Base-by-base conservation (phyloP, 2,113 vertebrate species). In the Ranitomeya variabilis region DNA sequence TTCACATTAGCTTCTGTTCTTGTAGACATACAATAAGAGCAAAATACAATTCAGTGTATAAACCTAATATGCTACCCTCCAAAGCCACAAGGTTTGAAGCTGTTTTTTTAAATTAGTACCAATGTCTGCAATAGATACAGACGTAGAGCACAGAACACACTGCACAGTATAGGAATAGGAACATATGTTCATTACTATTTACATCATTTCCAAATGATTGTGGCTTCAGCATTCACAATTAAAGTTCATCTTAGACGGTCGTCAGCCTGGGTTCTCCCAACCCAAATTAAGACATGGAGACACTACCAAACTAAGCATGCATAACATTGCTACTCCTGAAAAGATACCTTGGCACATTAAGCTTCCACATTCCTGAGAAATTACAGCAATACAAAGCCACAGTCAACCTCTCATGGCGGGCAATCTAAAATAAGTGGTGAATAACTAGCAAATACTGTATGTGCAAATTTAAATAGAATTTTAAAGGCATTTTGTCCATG, bases 291-390 rank as follows among this genome's bases (percentile, higher is more conserved):
- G 37, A 55, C 23, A 31, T 77, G 15, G 15, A 76, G 87, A 88
- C 83, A 77, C 77, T 77, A 83, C 57, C 67, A 77, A 77, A 55
- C 80, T 62, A 83, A 37, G 80, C 87, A 88, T 88, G 80, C 87
- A 54, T 83, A 83, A 83, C 80, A 76, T 62, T 88, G 59, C 80
- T 77, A 64, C 45, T 77, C 69, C 80, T 83, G 80, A 76, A 69
- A 77, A 66, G 21, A 64, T 76, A 88, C 77, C 80, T 83, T 88
- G 87, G 87, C 87, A 88, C 69, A 83, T 77, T 54, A 66, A 62
- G 59, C 67, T 76, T 83, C 80, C 80, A 88, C 80, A 88, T 88
- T 88, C 87, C 80, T 54, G 11, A 74, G 69, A 88, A 88, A 88
- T 88, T 83, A 88, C 83, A 76, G 71, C 80, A 83, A 76, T 83